Evolutionary conservation across 92 coral and sea anemone genomes (phyloP).

Genomic region (Zoanthus sansibaricus): DNA sequence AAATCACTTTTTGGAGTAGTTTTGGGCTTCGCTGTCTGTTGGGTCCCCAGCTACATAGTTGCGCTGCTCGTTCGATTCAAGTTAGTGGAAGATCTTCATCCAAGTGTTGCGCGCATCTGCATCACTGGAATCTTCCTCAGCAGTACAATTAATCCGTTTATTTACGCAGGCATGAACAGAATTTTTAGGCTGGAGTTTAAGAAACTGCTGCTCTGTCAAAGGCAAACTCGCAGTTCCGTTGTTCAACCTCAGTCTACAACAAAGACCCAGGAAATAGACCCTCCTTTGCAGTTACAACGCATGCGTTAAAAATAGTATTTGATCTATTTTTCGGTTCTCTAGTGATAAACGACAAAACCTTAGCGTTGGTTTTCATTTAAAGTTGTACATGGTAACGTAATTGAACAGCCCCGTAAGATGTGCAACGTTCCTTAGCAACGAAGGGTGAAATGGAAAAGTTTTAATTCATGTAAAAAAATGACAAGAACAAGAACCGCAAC

Average conservation of each 20-base stretch:
- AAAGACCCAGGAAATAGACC: neutral
- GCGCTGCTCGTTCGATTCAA: slow-evolving; percentile 56
- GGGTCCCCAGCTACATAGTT: slow-evolving; percentile 57
- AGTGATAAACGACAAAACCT: too few relatives aligned
- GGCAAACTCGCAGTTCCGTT: neutral
- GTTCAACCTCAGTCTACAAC: neutral
- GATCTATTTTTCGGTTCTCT: too few relatives aligned
- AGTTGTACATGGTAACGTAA: too few relatives aligned
- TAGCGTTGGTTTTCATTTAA: too few relatives aligned
- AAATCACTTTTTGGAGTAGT: slow-evolving; percentile 41
- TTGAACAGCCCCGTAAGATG: too few relatives aligned
- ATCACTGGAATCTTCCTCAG: slow-evolving; percentile 52
- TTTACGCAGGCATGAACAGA: slow-evolving; percentile 68
- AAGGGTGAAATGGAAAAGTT: too few relatives aligned
- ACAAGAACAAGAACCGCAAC: too few relatives aligned
- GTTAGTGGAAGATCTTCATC: slow-evolving; percentile 14
- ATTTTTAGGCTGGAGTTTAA: slow-evolving; percentile 53
- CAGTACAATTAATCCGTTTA: slow-evolving; percentile 63
- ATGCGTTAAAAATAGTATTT: neutral
- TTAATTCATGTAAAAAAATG: too few relatives aligned
- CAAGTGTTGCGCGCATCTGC: slow-evolving; percentile 33
- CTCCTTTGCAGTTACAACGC: neutral
- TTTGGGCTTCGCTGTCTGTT: slow-evolving; percentile 40
- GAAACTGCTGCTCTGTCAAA: slow-evolving; percentile 42
- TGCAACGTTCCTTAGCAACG: too few relatives aligned